Base-by-base conservation (phyloP, 2,888 invertebrate genomes). In the Gortyna flavago region DNA sequence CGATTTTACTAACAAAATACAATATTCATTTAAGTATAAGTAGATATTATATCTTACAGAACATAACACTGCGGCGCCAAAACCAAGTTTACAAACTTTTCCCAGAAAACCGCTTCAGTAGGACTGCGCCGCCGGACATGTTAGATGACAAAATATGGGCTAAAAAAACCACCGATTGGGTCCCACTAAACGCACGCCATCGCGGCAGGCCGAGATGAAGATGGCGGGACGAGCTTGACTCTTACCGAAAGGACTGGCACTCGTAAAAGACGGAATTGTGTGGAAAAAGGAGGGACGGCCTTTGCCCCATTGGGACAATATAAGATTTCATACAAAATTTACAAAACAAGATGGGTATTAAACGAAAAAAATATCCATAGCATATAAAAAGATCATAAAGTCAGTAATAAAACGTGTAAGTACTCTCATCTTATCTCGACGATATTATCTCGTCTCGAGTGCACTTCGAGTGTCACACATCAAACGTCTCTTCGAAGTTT, bases 381-480 rank as follows among this genome's bases (percentile, higher is more conserved):
- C 59, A 66, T 73, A 25, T 54, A 1, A 67, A 54, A 61, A 75
- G 8, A 48, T 68, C 62, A 68, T 57, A 38, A 16, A 61, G 61
- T 16, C 1, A 79, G 32, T 57, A 21, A 32, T 74, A 54, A 29
- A 54, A 29, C 32, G 16, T 59, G 25, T 70, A n/a, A 48, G 9
- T 48, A 38, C 32, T 44, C 5, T 57, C 38, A 11, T 64, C 7
- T 35, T 80, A 82, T 69, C 64, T 64, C 13, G 11, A 67, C 25
- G 35, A 48, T 68, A 81, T 41, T 57, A 81, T 57, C 48, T 44
- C 8, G 32, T 32, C 18, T 81, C 38, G 41, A 82, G 64, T 82
- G 57, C 57, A 76, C 16, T 67, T 44, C 35, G n/a, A 79, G 25
- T 38, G 48, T 25, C 48, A 73, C 21, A 48, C 35, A n/a, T n/a